These are phyloP conservation scores for Onychostruthus taczanowskii DNA, from an alignment of 2,113 vertebrate genomes.

Conservation along the genomic window DNA sequence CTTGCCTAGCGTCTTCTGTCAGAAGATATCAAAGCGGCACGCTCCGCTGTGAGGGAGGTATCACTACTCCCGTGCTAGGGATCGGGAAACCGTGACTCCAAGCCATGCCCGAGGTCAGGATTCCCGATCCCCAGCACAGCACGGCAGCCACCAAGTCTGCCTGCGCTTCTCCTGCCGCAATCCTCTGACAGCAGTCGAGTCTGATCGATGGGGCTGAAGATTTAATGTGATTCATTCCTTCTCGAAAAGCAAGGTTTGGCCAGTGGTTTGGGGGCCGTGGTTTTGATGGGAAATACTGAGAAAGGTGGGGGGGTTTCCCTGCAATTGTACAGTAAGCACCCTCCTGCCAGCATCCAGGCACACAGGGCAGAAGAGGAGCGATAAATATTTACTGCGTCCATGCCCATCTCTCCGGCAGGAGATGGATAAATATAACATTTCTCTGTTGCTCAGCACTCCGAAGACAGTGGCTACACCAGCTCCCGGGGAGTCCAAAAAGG, in stretches of 20 bases:
- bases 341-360: neutral
- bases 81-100: neutral
- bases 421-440: neutral
- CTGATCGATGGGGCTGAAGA: conserved; percentile 3
- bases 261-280: neutral
- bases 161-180: neutral
- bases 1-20: conserved; percentile 40
- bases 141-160: neutral
- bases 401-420: neutral
- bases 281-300: neutral
- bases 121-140: neutral
- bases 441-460: neutral
- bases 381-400: neutral
- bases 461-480: neutral
- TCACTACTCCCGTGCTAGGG: neutral
- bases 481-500: neutral
- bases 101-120: neutral
- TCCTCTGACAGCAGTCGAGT: neutral
- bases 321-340: neutral
- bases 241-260: neutral
- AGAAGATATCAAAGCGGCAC: conserved; percentile 22
- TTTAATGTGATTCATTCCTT: conserved; percentile 24
- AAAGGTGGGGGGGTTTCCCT: neutral
- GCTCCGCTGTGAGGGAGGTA: neutral
- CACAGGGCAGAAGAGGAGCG: neutral